Conservation (phyloP, 2,888 invertebrate species). For the Temnothorax rugatulus region DNA sequence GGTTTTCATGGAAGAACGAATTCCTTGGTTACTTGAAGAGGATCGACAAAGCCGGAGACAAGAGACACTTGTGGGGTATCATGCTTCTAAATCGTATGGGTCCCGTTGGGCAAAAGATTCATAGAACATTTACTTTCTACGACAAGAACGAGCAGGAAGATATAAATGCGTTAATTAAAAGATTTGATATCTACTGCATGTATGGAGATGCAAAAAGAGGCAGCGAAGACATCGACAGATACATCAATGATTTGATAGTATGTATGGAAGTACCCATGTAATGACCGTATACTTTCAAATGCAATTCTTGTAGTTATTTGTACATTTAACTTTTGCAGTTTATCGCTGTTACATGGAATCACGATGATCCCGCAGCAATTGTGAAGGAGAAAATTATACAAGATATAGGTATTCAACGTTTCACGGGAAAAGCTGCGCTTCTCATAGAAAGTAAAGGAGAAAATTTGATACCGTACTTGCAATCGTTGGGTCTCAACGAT, state of each 20-base stretch:
- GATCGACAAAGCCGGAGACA: background rate
- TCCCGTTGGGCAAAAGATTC: slow-evolving; percentile 54
- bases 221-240: slow-evolving; percentile 41
- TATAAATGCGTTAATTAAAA: slow-evolving; percentile 42
- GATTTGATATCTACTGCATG: slow-evolving; percentile 53
- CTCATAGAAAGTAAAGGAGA: background rate
- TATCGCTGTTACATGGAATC: background rate
- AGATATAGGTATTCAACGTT: background rate
- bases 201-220: slow-evolving; percentile 33
- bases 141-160: background rate
- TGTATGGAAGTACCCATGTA: background rate
- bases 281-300: background rate
- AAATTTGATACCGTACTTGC: background rate
- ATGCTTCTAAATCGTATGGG: slow-evolving; percentile 63
- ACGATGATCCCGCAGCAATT: background rate
- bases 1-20: slow-evolving; percentile 52
- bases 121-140: slow-evolving; percentile 32
- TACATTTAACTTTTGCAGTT: background rate
- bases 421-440: slow-evolving; percentile 18
- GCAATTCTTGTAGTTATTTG: background rate
- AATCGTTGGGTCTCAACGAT: background rate
- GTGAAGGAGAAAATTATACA: slow-evolving; percentile 28
- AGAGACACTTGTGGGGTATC: slow-evolving; percentile 22
- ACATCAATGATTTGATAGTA: slow-evolving; percentile 56
- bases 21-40: slow-evolving; percentile 29